Evolutionary conservation across 2,888 invertebrate genomes (phyloP).

Genomic region (Biston betularia): DNA sequence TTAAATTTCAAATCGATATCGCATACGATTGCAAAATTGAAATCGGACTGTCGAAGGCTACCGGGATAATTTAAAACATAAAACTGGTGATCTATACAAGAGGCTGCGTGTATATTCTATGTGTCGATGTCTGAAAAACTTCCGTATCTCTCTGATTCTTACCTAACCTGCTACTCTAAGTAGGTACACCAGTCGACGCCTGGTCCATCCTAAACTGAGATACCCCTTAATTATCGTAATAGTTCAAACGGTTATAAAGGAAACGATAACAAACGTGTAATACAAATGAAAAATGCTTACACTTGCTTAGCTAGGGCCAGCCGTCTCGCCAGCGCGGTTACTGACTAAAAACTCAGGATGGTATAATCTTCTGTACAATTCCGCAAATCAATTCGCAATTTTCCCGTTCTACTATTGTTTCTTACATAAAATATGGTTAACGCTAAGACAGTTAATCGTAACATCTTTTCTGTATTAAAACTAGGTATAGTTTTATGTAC

Average conservation of each 20-base stretch:
- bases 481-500: constrained; percentile 79
- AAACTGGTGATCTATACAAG: constrained; percentile 67
- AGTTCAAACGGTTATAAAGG: constrained; percentile 84
- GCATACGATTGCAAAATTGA: constrained; percentile 22
- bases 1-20: constrained; percentile 47
- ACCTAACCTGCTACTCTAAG: constrained; percentile 76
- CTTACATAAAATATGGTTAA: constrained; percentile 79
- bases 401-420: constrained; percentile 75
- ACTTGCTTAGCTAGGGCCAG: constrained; percentile 83
- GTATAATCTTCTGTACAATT: constrained; percentile 72
- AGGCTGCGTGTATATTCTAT: constrained; percentile 74
- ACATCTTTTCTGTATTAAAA: constrained; percentile 80
- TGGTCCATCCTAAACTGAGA: constrained; percentile 86
- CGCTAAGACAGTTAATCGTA: constrained; percentile 81
- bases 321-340: constrained; percentile 73
- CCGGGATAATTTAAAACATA: constrained; percentile 67
- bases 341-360: constrained; percentile 76
- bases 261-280: constrained; percentile 85
- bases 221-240: constrained; percentile 82
- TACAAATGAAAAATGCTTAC: constrained; percentile 84
- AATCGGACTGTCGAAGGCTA: constrained; percentile 44
- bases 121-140: constrained; percentile 79
- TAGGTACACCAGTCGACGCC: constrained; percentile 85
- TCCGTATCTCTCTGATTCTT: constrained; percentile 71
- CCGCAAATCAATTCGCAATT: constrained; percentile 78